Evolutionary conservation across 2,113 vertebrate genomes (phyloP).

Genomic region (Aspidoscelis tigris): DNA sequence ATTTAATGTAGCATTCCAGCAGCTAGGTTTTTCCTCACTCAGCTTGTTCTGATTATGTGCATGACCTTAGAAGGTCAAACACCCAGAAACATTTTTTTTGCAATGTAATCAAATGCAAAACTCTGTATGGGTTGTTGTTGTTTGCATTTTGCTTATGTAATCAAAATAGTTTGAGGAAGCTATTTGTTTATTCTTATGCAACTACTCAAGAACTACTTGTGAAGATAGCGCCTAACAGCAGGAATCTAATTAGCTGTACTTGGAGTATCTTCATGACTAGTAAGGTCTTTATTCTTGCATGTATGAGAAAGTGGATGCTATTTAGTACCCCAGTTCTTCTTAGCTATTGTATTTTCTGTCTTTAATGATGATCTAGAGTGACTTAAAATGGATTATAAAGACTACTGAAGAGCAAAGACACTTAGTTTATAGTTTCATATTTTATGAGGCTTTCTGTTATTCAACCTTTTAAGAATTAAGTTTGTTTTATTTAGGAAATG

Average conservation of each 20-base stretch:
- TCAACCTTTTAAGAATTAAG: too few species aligned
- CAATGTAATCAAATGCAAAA: not conserved
- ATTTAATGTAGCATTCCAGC: not conserved
- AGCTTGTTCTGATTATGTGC: not conserved
- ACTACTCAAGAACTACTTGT: not conserved
- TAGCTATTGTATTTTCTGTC: not conserved
- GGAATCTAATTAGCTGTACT: slow-evolving; percentile 28
- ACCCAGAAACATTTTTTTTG: not conserved
- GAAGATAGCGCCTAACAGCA: not conserved
- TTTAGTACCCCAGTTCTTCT: not conserved
- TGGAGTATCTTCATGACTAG: not conserved
- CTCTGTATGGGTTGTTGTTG: not conserved
- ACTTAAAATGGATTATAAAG: not conserved
- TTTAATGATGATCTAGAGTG: not conserved
- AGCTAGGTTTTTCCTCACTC: not conserved
- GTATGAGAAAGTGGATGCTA: not conserved
- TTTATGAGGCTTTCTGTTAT: not conserved
- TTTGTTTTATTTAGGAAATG: not conserved
- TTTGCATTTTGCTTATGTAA: not conserved
- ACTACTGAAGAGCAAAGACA: not conserved
- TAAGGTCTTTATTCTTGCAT: too few species aligned
- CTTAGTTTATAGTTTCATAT: not conserved
- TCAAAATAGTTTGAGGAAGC: not conserved
- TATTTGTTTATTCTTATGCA: not conserved
- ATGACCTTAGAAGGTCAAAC: slow-evolving; percentile 19